Conservation (phyloP, 2,113 vertebrate species). For the Microcebus murinus region DNA sequence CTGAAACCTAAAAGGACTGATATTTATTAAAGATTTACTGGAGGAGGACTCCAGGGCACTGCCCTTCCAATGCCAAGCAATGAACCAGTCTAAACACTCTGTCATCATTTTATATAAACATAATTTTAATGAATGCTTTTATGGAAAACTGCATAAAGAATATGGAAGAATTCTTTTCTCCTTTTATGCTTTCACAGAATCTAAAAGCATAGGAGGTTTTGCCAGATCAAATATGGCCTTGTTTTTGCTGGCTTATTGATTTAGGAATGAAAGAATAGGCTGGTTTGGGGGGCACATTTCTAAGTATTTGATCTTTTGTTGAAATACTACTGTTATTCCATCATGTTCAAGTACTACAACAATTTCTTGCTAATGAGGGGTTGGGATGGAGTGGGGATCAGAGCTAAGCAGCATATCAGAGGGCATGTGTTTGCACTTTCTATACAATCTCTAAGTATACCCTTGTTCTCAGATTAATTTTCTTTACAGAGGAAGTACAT, state of each 20-base stretch:
- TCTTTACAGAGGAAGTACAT: constrained; percentile 25
- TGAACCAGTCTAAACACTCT: constrained; percentile 38
- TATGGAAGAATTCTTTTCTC: constrained; percentile 39
- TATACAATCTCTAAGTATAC: background rate
- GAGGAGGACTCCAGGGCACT: constrained; percentile 18
- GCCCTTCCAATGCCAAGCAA: constrained; percentile 40
- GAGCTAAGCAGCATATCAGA: background rate
- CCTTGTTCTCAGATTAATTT: constrained; percentile 35
- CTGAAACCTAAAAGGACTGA: constrained; percentile 45
- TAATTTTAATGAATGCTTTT: background rate
- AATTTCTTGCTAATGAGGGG: background rate
- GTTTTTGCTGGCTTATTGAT: constrained; percentile 54
- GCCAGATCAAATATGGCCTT: constrained; percentile 6
- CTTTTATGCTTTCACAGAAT: background rate
- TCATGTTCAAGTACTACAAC: background rate
- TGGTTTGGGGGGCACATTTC: background rate
- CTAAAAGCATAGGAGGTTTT: constrained; percentile 18
- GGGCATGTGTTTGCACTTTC: background rate
- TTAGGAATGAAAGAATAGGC: constrained; percentile 28
- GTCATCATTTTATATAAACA: background rate
- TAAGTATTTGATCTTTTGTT: constrained; percentile 35
- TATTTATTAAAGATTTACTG: constrained; percentile 57
- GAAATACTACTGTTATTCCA: constrained; percentile 29
- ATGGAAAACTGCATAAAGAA: constrained; percentile 13
- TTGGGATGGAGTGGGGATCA: background rate